These are phyloP conservation scores for Catharus fuscescens DNA, from an alignment of 2,113 vertebrate species.

Conservation along the genomic window DNA sequence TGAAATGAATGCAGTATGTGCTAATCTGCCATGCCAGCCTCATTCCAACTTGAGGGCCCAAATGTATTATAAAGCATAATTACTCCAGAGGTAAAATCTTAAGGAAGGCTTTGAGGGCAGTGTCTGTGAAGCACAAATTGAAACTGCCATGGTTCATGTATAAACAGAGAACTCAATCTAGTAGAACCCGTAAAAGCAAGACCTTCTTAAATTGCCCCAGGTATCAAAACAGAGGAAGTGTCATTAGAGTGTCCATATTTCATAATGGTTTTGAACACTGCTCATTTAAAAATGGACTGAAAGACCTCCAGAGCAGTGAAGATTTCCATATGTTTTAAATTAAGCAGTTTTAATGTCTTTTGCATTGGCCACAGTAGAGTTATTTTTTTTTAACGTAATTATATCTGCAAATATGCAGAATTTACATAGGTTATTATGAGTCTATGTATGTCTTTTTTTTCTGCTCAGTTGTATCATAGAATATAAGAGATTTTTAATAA, in stretches of 20 bases:
- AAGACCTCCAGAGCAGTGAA: neutral
- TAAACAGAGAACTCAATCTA: constrained; percentile 54
- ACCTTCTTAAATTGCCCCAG: neutral
- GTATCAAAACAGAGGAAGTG: neutral
- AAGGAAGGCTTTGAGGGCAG: constrained; percentile 28
- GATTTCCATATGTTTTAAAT: constrained; percentile 53
- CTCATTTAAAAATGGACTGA: constrained; percentile 2
- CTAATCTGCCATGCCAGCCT: constrained; percentile 44
- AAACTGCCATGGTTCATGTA: constrained; percentile 24
- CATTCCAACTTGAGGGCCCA: constrained; percentile 55
- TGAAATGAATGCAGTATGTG: constrained; percentile 28
- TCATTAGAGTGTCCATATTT: constrained; percentile 1
- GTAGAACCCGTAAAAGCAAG: neutral
- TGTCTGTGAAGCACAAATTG: constrained; percentile 59
- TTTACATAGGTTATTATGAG: constrained; percentile 8
- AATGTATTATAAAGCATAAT: constrained; percentile 69
- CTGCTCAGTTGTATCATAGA: neutral
- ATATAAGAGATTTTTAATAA: constrained; percentile 6
- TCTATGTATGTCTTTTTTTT: neutral
- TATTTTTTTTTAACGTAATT: neutral
- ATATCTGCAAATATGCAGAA: constrained; percentile 9
- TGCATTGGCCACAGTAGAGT: constrained; percentile 39
- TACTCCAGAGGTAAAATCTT: constrained; percentile 66
- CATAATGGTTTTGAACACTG: neutral
- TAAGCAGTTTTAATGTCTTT: constrained; percentile 57